These are phyloP conservation scores for Petrosia ficiformis DNA, from an alignment of 37 sponge, comb jelly and placozoan species.

Conservation along the genomic window DNA sequence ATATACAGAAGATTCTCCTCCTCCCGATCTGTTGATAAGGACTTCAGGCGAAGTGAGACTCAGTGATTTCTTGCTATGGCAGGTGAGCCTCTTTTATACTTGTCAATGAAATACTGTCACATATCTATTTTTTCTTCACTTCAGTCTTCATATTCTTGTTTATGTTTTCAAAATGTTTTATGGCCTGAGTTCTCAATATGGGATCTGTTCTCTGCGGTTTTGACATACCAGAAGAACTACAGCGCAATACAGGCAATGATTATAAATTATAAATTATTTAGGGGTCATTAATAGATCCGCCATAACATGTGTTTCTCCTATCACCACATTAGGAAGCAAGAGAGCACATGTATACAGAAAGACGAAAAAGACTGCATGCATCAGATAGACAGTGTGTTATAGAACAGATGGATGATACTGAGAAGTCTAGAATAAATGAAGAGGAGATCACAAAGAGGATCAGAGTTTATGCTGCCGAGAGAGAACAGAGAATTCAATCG, in stretches of 20 bases:
- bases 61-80: conserved; percentile 96
- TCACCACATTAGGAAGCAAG: conserved; percentile 55
- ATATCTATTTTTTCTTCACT: neutral
- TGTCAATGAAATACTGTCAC: too few relatives aligned
- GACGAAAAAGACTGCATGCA: conserved; percentile 12
- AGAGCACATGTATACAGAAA: conserved; percentile 12
- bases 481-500: conserved; percentile 28
- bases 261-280: neutral
- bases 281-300: too few relatives aligned
- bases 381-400: conserved; percentile 41
- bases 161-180: conserved; percentile 78
- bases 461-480: conserved; percentile 27
- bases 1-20: conserved; percentile 85
- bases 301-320: too few relatives aligned
- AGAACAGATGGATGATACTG: neutral
- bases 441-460: conserved; percentile 21
- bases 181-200: conserved; percentile 93
- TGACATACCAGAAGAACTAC: conserved; percentile 62
- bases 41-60: conserved; percentile 94
- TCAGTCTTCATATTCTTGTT: conserved; percentile 71
- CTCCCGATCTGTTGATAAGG: conserved; percentile 87
- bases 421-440: neutral
- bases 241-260: conserved; percentile 25
- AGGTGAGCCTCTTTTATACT: conserved; percentile 51
- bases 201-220: conserved; percentile 73